Percentiles rank a stretch among this genome's conserved stretches.
These are phyloP conservation scores for Athene noctua DNA, from an alignment of 2,113 vertebrate species.

Conservation along the genomic window DNA sequence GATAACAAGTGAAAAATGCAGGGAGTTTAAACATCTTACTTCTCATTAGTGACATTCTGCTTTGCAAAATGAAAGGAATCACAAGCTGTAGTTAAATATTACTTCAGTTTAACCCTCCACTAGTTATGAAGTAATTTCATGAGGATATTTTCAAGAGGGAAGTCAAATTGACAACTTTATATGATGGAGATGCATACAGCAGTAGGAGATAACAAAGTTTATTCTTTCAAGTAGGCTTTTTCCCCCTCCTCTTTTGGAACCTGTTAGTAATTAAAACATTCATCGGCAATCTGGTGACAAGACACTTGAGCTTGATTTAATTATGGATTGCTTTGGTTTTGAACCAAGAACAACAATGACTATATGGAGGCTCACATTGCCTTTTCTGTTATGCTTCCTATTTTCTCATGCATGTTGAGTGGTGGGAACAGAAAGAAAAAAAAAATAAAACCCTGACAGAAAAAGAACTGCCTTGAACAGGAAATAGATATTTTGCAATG, in stretches of 20 bases:
- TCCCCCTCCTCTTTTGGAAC: background rate
- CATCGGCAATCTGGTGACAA: constrained; percentile 13
- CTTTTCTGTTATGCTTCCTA: background rate
- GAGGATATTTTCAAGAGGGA: constrained; percentile 5
- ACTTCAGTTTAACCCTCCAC: constrained; percentile 12
- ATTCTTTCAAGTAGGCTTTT: background rate
- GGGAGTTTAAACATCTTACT: background rate
- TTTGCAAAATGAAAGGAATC: background rate
- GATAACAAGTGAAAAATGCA: constrained; percentile 18
- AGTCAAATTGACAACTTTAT: background rate
- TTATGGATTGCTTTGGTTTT: constrained; percentile 41
- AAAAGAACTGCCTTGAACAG: background rate
- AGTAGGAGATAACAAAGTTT: constrained; percentile 15
- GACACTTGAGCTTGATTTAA: constrained; percentile 48
- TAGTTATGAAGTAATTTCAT: constrained; percentile 11
- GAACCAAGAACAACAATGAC: constrained; percentile 21
- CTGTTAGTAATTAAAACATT: constrained; percentile 44
- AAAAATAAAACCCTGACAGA: background rate
- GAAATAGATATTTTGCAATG: background rate
- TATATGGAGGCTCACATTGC: background rate
- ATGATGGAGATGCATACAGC: background rate
- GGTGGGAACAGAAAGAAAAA: background rate
- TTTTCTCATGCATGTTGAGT: background rate
- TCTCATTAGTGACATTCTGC: constrained; percentile 23
- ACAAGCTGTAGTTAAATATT: background rate